A percentile compares a stretch with the other conserved stretches of the same genome.
Evolutionary conservation across 2,113 vertebrate species (phyloP).

Genomic region (Lophura nycthemera): DNA sequence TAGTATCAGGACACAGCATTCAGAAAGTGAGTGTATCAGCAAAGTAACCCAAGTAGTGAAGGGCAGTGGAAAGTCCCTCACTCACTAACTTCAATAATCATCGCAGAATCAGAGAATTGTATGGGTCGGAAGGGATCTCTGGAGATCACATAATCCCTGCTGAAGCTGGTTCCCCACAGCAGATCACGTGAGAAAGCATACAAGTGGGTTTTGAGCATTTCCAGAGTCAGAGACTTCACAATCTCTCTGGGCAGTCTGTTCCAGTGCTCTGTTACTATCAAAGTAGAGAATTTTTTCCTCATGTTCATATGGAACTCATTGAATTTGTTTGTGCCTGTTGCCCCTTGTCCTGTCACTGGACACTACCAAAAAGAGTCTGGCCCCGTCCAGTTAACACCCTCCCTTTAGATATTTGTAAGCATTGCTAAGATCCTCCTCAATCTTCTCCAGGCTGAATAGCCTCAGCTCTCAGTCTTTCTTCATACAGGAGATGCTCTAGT

Average conservation of each 20-base stretch:
- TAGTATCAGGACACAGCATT: neutral
- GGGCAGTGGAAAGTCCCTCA: neutral
- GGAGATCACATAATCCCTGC: neutral
- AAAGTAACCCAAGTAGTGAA: neutral
- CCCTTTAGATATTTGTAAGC: neutral
- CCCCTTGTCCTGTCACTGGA: neutral
- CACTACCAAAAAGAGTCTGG: neutral
- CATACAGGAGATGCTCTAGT: no score
- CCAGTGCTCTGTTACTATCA: neutral
- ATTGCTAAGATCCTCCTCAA: neutral
- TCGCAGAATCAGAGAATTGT: neutral
- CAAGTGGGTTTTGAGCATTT: neutral
- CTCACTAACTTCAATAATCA: neutral
- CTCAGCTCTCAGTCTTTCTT: no score
- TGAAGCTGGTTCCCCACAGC: neutral
- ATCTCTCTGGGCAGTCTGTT: neutral
- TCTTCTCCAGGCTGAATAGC: neutral
- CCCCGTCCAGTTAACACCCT: neutral
- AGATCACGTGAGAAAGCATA: neutral
- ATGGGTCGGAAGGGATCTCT: neutral
- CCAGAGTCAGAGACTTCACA: neutral
- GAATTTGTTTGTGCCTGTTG: neutral
- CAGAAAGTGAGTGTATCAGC: neutral
- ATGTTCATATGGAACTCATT: neutral
- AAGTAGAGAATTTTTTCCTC: neutral